Conservation (phyloP, 2,888 invertebrate genomes). For the Anodontia alba region DNA sequence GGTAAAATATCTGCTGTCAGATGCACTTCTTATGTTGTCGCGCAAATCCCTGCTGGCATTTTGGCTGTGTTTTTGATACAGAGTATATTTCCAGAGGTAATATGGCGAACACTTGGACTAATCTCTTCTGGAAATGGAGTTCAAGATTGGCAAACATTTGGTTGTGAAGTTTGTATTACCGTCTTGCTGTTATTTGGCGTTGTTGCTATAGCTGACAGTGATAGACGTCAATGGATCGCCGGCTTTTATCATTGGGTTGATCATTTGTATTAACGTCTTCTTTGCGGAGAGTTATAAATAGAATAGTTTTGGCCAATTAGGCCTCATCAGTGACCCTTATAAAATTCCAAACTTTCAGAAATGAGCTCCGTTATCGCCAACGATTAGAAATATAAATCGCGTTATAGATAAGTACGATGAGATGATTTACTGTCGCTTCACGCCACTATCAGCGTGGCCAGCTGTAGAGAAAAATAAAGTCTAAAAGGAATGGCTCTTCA, state of each 20-base stretch:
- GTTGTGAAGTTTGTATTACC: slow-evolving; percentile 67
- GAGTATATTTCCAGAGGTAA: slow-evolving; percentile 53
- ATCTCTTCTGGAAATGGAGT: slow-evolving; percentile 61
- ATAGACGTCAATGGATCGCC: slow-evolving; percentile 65
- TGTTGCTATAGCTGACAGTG: slow-evolving; percentile 66
- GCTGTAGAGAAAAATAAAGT: too few species aligned
- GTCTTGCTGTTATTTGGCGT: slow-evolving; percentile 69
- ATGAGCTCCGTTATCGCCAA: too few species aligned
- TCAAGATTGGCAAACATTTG: slow-evolving; percentile 64
- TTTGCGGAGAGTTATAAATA: slow-evolving; percentile 71
- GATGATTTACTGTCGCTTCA: too few species aligned
- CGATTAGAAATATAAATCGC: too few species aligned
- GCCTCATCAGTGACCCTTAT: too few species aligned
- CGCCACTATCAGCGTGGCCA: too few species aligned
- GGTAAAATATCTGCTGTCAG: slow-evolving; percentile 54
- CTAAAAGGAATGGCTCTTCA: too few species aligned
- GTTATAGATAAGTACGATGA: too few species aligned
- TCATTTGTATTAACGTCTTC: slow-evolving; percentile 70
- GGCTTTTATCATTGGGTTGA: slow-evolving; percentile 70
- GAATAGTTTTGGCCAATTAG: too few species aligned
- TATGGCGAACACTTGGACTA: slow-evolving; percentile 64
- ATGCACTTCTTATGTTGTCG: slow-evolving; percentile 61
- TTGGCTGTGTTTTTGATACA: slow-evolving; percentile 63
- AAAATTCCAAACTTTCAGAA: too few species aligned
- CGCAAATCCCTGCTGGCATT: slow-evolving; percentile 66